These are phyloP conservation scores for Actias luna DNA, from an alignment of 2,888 invertebrate genomes.

Conservation along the genomic window DNA sequence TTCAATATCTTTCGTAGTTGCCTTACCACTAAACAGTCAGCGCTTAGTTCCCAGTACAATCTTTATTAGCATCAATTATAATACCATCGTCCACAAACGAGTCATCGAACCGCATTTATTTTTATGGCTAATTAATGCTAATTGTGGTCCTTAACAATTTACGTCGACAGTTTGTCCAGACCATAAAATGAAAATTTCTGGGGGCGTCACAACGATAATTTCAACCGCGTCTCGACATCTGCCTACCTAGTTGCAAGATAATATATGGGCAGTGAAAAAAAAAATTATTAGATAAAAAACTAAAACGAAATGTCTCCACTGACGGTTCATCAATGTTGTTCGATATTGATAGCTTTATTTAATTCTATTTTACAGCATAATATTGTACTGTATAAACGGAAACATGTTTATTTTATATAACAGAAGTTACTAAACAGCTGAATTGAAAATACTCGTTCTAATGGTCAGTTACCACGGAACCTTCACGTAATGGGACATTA, in stretches of 20 bases:
- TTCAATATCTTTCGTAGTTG: too few species aligned
- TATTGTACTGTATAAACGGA: not conserved
- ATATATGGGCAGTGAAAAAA: not conserved
- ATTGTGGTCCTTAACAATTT: conserved; percentile 32
- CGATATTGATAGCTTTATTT: not conserved
- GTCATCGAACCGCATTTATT: not conserved
- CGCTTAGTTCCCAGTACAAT: not conserved
- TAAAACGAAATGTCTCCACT: too few species aligned
- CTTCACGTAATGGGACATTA: not conserved
- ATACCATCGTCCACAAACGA: not conserved
- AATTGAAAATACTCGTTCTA: not conserved
- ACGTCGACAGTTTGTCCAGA: conserved; percentile 17
- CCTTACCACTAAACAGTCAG: too few species aligned
- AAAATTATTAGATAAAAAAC: not conserved
- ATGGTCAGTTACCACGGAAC: conserved; percentile 8
- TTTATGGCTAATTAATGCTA: conserved; percentile 40
- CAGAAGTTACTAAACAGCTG: conserved; percentile 2
- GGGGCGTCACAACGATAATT: conserved; percentile 14
- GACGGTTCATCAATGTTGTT: too few species aligned
- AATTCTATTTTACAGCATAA: not conserved
- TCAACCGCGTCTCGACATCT: conserved; percentile 15
- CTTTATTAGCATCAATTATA: not conserved
- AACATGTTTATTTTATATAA: not conserved
- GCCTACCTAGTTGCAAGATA: not conserved
- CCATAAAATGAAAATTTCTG: conserved; percentile 12